Evolutionary conservation across 2,113 vertebrate genomes (phyloP), one percentile per base, ranked within the genome.

Genomic region (Plecotus auritus): DNA sequence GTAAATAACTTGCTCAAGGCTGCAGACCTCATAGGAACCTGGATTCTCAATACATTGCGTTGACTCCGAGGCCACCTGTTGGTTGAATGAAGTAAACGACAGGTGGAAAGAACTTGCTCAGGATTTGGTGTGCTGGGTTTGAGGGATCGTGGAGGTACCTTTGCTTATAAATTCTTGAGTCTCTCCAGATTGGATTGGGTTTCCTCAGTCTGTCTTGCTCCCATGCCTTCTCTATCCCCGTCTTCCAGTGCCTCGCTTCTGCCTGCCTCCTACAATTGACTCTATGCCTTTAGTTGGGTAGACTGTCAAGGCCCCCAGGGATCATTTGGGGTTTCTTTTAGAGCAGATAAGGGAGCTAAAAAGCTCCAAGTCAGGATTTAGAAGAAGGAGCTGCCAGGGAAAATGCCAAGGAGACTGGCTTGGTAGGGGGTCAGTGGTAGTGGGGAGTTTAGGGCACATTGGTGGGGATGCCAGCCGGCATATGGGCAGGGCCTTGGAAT

Each of bases 361-460:
- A 51, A 66, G 4, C 42, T n/a, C 56, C 26, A 7, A 16, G 51
- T 13, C 28, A 14, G 42, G 56, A 17, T n/a, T 82, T 51, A 35
- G 78, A 26, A 80, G 45, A 40, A 42, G 40, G 30, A 18, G 61
- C 40, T 37, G n/a, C 45, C 1, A 16, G 72, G 56, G 40, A 17
- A 35, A 30, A 26, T 37, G 59, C 61, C 28, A 2, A 1, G 10
- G 67, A 16, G 35, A 4, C 76, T 26, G 42, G 73, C 47, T 77
- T 12, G 74, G 26, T 26, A 16, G 20, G 4, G 13, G 20, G 1
- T 18, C 16, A 4, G 23, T 1, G 5, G 42, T 8, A 16, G 17
- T 10, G 3, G 22, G 64, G 40, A n/a, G 9, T 76, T 11, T 10
- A 1, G 6, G 28, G 30, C 1, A 1, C 4, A 16, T 30, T 13